Evolutionary conservation across 2,888 invertebrate species (phyloP).

Genomic region (Aethes cnicana): DNA sequence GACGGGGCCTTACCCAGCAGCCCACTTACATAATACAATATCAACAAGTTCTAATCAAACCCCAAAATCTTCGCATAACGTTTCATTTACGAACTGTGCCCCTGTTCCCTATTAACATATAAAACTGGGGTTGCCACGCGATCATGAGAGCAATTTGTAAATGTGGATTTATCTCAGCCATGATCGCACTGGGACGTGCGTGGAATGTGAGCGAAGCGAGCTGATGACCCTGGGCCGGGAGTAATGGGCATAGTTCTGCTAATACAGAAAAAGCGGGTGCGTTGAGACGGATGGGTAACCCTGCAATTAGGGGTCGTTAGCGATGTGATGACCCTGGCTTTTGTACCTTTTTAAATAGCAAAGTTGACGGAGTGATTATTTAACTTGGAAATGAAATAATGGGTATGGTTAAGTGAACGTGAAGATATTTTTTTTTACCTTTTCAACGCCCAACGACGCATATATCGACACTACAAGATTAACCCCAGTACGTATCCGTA

Average conservation of each 20-base stretch:
- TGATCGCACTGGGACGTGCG: constrained; percentile 11
- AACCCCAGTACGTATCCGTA: too few relatives aligned
- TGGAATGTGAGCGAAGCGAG: constrained; percentile 9
- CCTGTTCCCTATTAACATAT: not conserved
- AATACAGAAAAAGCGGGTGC: constrained; percentile 2
- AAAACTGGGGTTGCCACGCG: constrained; percentile 10
- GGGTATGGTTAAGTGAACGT: too few relatives aligned
- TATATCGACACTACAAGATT: too few relatives aligned
- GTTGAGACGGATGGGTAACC: constrained; percentile 17
- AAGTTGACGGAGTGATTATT: too few relatives aligned
- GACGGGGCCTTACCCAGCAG: too few relatives aligned
- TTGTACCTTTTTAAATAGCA: too few relatives aligned
- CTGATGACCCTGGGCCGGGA: constrained; percentile 16
- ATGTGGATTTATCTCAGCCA: constrained; percentile 13
- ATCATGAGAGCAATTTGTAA: constrained; percentile 27
- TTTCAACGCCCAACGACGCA: too few relatives aligned
- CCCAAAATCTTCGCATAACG: not conserved
- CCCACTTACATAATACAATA: not conserved
- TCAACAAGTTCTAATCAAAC: not conserved
- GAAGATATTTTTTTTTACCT: too few relatives aligned
- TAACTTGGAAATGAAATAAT: too few relatives aligned
- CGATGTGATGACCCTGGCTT: not conserved
- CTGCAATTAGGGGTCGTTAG: constrained; percentile 1
- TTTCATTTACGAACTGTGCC: not conserved
- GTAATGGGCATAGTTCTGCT: constrained; percentile 21